phyloP scores from a whole-genome alignment of 2,797 vertebrate genomes.

The Rhynchotus rufescens region DNA sequence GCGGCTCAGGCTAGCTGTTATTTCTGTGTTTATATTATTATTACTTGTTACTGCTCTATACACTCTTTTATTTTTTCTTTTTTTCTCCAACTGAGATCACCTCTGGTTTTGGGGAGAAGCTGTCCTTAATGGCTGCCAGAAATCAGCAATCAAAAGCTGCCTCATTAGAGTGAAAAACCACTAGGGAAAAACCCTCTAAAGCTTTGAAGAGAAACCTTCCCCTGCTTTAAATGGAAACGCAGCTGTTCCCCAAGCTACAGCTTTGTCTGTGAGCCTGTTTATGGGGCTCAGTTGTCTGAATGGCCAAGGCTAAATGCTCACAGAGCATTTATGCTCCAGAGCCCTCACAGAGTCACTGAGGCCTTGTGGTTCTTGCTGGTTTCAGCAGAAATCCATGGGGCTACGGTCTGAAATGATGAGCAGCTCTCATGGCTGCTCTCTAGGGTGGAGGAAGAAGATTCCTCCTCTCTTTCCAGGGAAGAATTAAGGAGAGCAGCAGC shows the following conservation, averaged over 20 bases:
- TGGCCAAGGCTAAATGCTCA: background rate
- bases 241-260: background rate
- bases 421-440: rapidly evolving
- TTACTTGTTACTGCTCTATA: no score
- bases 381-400: background rate
- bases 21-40: no score
- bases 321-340: background rate
- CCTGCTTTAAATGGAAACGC: background rate
- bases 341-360: background rate
- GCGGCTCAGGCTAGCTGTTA: no score
- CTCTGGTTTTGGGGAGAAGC: no score
- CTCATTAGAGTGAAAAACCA: background rate
- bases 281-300: background rate
- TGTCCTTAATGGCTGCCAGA: no score
- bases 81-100: no score
- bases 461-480: background rate
- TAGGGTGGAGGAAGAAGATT: background rate
- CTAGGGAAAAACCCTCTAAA: background rate
- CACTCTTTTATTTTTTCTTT: no score
- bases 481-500: background rate
- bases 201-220: background rate
- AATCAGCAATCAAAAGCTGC: no score
- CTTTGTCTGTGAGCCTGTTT: background rate
- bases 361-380: background rate
- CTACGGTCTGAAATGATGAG: background rate